Base-by-base conservation (phyloP, 2,797 vertebrate genomes). In the Spinus pinus region DNA sequence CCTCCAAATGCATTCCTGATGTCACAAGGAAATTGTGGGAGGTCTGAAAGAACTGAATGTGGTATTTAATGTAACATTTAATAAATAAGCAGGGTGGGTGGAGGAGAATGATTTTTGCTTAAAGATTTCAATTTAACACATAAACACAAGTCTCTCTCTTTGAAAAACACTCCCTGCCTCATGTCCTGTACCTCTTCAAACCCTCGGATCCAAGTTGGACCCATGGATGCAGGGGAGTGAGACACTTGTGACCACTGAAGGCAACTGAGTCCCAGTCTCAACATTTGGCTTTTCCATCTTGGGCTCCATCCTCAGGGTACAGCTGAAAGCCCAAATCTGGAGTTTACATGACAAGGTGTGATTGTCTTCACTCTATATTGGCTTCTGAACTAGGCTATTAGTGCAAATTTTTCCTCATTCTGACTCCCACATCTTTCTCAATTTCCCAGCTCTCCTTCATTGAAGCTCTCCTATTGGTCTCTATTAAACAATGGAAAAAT, bases 171-270 rank as follows among this genome's bases (percentile, higher is more conserved):
- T 1, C 10, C 22, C 22, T 37, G 27, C n/a, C 22, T 42, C 31
- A n/a, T 0, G 0, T 15, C 27, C 12, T 25, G 31, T 56, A 15
- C 10, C 9, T 51, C 28, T 33, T 15, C 53, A 78, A 21, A 22
- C 5, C 5, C 41, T 64, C 15, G 1, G 0, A 2, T 56, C 22
- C 1, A 3, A 2, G 10, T 3, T 64, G 28, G 10, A n/a, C 9
- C 28, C 23, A 47, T 12, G 20, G 25, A 46, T n/a, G 28, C 9
- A 23, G 22, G 30, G 13, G 10, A 82, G 20, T 1, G 7, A 71
- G n/a, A 13, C 10, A 16, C 5, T 25, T 44, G 7, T 35, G 28
- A 47, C 17, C 33, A 44, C 33, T 46, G 65, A 69, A 14, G 2
- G 1, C 0, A 12, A 3, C 21, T 19, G 5, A 24, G 7, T 65